Evolutionary conservation across 2,797 vertebrate species (phyloP), one percentile per base, ranked within the genome.

Genomic region (Phataginus tetradactyla): DNA sequence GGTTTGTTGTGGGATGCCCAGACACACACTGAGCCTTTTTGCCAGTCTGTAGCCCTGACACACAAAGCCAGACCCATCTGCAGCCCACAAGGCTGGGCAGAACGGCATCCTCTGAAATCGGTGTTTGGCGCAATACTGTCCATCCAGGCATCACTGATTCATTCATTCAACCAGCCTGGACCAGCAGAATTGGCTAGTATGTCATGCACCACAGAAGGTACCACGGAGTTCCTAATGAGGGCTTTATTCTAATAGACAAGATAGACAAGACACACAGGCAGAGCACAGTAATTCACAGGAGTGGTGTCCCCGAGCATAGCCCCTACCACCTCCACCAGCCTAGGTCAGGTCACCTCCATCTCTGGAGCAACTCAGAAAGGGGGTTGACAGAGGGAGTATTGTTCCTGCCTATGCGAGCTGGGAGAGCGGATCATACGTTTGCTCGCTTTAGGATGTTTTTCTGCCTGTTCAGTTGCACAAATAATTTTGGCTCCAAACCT

Each of bases 401-500:
- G 87, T 78, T 86, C 78, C 84, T 97, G 86, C 92, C 91, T 86
- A 86, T 90, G 97, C 96, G 97, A 96, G 93, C 95, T 34, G 11
- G 12, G 93, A 89, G 86, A 11, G 90, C 77, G 96, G 86, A 97
- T 97, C 98, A 98, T 94, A 95, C 69, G 92, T 63, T 97, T 97
- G 96, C 97, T 94, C 96, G 98, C 95, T 97, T 88, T 92, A 97
- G 86, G 97, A 98, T 98, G 97, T 96, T 96, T 94, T 98, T 8
- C 96, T 96, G 92, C 91, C 29, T 7, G 95, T 98, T 97, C 98
- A 98, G 98, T 74, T 98, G 97, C 96, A 97, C 97, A 98, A 98
- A 98, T 98, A 98, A 97, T 97, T 98, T 97, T 98, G 97, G 98
- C 98, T 99, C 98, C 97, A 97, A 97, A 97, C 84, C 94, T 94